A percentile compares a stretch with the other conserved stretches of the same genome.
Conservation (phyloP, 2,113 vertebrate genomes). For the Boulengeromyrus knoepffleri region DNA sequence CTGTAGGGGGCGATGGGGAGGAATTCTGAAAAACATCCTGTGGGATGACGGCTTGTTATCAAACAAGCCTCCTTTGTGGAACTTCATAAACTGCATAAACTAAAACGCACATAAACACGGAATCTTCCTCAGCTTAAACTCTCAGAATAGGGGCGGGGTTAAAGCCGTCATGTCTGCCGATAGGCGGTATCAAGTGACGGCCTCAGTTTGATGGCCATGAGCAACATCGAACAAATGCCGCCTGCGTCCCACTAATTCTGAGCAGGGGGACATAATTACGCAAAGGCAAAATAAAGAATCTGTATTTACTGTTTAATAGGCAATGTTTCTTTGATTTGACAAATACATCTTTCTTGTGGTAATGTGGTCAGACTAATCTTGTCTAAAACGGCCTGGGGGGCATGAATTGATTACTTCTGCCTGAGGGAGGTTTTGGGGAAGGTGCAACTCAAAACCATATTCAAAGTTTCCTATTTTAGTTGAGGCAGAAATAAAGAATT, state of each 20-base stretch:
- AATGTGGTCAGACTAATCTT: background rate
- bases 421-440: background rate
- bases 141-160: background rate
- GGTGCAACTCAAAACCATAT: background rate
- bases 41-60: background rate
- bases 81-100: background rate
- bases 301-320: background rate
- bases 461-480: background rate
- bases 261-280: background rate
- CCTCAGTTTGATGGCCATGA: background rate
- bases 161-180: background rate
- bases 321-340: constrained; percentile 1
- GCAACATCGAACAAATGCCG: background rate
- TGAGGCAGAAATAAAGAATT: background rate
- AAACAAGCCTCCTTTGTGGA: background rate
- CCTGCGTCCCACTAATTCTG: background rate
- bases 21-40: background rate
- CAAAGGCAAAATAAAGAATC: background rate
- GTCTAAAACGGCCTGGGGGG: background rate
- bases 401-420: background rate
- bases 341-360: background rate
- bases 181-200: background rate
- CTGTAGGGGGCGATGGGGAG: background rate
- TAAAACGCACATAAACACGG: background rate
- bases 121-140: background rate